Evolutionary conservation across 2,797 vertebrate species (phyloP).

Genomic region (Peromyscus attwateri): DNA sequence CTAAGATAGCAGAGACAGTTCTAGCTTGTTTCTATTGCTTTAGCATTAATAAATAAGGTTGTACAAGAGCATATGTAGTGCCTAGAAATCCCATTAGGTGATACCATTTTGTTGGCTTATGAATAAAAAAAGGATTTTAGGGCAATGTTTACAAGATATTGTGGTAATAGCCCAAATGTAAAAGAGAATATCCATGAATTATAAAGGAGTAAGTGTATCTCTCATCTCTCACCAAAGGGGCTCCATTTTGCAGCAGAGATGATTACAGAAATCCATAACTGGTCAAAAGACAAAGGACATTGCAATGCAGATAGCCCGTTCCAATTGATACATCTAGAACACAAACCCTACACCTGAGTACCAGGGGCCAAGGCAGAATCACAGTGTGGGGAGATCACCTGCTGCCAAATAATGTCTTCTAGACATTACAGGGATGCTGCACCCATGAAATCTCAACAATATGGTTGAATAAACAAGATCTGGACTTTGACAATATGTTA

Average conservation of each 20-base stretch:
- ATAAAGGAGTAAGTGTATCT: background rate
- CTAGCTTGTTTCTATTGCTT: conserved; percentile 8
- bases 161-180: background rate
- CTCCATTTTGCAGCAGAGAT: background rate
- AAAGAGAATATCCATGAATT: background rate
- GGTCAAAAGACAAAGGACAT: background rate
- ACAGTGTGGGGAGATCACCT: background rate
- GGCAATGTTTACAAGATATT: background rate
- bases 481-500: background rate
- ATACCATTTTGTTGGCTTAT: background rate
- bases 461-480: background rate
- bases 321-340: background rate
- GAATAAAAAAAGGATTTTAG: background rate
- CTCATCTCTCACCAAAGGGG: background rate
- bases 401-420: background rate
- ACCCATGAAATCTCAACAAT: background rate
- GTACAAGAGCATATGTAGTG: background rate
- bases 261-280: background rate
- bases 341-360: background rate
- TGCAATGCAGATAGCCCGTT: background rate
- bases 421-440: background rate
- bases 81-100: background rate
- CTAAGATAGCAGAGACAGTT: background rate
- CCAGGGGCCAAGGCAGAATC: too few relatives aligned
- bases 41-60: background rate